Evolutionary conservation across 2,113 vertebrate species (phyloP).

Genomic region (Alethe diademata): DNA sequence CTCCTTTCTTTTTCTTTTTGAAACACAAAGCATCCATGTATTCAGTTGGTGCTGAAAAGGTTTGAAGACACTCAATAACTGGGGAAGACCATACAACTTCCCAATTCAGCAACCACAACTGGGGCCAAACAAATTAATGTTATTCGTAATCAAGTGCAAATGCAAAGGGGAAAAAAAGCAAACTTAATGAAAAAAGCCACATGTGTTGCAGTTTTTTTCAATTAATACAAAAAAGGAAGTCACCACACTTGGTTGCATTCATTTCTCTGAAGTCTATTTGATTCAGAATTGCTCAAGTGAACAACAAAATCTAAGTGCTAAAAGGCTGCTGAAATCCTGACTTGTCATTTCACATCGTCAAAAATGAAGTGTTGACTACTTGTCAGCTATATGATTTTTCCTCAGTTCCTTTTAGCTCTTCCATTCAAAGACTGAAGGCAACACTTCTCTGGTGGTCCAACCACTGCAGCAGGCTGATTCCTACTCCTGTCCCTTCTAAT

Average conservation of each 20-base stretch:
- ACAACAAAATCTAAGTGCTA: not conserved
- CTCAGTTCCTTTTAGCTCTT: not conserved
- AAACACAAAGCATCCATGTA: not conserved
- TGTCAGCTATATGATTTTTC: not conserved
- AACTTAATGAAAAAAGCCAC: not conserved
- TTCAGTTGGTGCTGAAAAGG: not conserved
- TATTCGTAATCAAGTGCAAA: not conserved
- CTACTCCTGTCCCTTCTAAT: not conserved
- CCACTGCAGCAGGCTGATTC: not conserved
- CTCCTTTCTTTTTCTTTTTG: not conserved
- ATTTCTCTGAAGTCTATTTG: not conserved
- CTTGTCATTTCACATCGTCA: not conserved
- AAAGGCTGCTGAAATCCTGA: not conserved
- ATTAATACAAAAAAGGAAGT: not conserved
- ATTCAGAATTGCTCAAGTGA: not conserved
- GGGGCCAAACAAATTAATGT: not conserved
- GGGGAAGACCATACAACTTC: not conserved
- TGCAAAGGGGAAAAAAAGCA: not conserved
- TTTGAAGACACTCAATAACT: not conserved
- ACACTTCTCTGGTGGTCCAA: not conserved
- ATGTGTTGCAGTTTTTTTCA: not conserved
- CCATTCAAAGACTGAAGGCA: not conserved
- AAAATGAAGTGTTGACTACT: not conserved
- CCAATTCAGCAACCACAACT: not conserved
- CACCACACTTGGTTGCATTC: not conserved